Evolutionary conservation across 2,888 invertebrate species (phyloP).

Genomic region (Pegoplata infirma): DNA sequence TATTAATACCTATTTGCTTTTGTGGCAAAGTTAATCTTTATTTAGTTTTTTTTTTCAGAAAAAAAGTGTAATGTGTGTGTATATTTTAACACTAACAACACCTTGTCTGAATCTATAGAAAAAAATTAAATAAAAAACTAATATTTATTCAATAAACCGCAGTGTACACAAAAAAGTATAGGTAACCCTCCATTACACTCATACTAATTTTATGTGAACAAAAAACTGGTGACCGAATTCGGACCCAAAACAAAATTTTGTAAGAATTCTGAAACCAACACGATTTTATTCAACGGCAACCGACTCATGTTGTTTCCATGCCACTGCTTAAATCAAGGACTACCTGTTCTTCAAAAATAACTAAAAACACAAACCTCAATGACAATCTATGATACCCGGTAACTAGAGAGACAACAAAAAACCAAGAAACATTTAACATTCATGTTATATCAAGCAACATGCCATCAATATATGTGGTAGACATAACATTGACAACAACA

Average conservation of each 20-base stretch:
- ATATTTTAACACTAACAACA: conserved; percentile 33
- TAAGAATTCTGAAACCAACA: too few relatives aligned
- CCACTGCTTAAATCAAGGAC: too few relatives aligned
- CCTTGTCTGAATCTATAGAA: conserved; percentile 11
- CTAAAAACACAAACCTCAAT: neutral
- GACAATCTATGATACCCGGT: neutral
- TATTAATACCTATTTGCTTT: too few relatives aligned
- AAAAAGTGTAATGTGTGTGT: neutral
- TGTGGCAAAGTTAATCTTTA: neutral
- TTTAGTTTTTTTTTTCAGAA: neutral
- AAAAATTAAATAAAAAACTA: conserved; percentile 8
- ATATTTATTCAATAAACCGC: conserved; percentile 42
- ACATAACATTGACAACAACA: neutral
- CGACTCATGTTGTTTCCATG: too few relatives aligned
- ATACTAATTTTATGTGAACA: too few relatives aligned
- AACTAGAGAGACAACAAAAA: neutral
- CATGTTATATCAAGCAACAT: neutral
- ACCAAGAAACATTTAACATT: neutral
- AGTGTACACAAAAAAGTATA: conserved; percentile 8
- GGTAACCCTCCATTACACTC: too few relatives aligned
- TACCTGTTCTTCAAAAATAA: too few relatives aligned
- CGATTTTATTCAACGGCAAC: too few relatives aligned
- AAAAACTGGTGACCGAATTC: too few relatives aligned
- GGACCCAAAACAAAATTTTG: too few relatives aligned
- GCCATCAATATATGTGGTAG: neutral